These are phyloP conservation scores for Graptemys geographica DNA, from an alignment of 2,797 vertebrate genomes.

Conservation along the genomic window DNA sequence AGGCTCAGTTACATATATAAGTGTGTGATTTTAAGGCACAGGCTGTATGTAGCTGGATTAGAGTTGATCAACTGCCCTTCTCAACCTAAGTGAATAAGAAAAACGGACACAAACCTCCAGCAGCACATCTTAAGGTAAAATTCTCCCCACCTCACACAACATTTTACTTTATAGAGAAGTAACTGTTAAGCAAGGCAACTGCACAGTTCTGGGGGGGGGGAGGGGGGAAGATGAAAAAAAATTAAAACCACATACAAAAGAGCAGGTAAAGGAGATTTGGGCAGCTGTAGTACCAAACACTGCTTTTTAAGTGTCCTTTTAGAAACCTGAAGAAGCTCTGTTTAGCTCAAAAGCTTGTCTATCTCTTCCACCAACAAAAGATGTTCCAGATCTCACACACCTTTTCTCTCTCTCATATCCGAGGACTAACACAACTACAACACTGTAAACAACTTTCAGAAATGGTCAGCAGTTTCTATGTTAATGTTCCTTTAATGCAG, in stretches of 20 bases:
- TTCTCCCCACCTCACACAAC: too few relatives aligned
- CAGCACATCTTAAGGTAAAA: background rate
- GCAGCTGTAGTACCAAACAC: background rate
- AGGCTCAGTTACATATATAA: too few relatives aligned
- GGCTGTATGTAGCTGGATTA: background rate
- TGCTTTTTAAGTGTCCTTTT: background rate
- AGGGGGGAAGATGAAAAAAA: background rate
- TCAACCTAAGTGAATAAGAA: background rate
- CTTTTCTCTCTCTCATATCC: background rate
- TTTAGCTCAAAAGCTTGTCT: background rate
- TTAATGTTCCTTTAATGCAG: background rate
- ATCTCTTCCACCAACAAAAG: background rate
- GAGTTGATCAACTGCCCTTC: background rate
- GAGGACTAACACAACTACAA: background rate
- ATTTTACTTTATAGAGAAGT: background rate
- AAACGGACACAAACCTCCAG: background rate
- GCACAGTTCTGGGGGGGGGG: background rate
- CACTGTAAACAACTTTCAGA: background rate
- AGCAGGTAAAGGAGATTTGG: background rate
- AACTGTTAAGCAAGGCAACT: background rate
- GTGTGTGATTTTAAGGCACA: too few relatives aligned
- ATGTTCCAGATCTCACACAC: background rate
- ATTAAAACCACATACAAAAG: background rate
- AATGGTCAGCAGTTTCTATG: background rate
- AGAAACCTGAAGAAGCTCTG: background rate